These are phyloP conservation scores for Sardinella longiceps DNA, from an alignment of 2,797 vertebrate species.

Conservation along the genomic window DNA sequence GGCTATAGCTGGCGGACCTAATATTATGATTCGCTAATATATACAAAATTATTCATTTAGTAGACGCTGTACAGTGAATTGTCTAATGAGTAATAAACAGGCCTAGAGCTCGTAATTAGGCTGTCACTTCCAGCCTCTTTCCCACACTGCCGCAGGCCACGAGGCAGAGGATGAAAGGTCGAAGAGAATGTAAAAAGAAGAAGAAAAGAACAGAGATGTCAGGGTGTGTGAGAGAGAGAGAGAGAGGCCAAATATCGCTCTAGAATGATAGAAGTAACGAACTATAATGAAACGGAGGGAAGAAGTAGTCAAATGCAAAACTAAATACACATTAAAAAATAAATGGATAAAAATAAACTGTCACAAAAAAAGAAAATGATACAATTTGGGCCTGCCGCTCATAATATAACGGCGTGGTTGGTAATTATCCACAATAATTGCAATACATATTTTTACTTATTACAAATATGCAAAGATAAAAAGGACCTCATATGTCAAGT, in stretches of 20 bases:
- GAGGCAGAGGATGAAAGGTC: conserved; percentile 54
- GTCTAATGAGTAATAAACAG: conserved; percentile 85
- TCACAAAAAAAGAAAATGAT: too few species aligned
- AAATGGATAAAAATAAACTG: too few species aligned
- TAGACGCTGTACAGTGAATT: conserved; percentile 81
- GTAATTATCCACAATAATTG: not conserved
- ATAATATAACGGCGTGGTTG: not conserved
- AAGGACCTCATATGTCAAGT: not conserved
- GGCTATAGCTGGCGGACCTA: conserved; percentile 79
- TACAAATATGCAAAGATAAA: not conserved
- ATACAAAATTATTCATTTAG: conserved; percentile 88
- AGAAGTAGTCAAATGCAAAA: not conserved
- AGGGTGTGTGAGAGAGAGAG: not conserved
- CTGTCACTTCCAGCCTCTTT: conserved; percentile 82
- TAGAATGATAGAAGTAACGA: not conserved
- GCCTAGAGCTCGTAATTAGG: conserved; percentile 82
- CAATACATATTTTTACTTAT: not conserved
- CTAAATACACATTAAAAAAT: not conserved
- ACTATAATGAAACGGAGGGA: not conserved
- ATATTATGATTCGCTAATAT: conserved; percentile 81
- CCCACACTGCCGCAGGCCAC: conserved; percentile 70
- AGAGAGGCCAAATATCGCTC: not conserved
- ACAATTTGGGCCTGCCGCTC: not conserved
- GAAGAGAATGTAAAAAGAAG: conserved; percentile 56
- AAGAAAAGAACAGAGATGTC: conserved; percentile 46